Conservation (phyloP, 2,888 invertebrate genomes). For the Aleiodes alternator region DNA sequence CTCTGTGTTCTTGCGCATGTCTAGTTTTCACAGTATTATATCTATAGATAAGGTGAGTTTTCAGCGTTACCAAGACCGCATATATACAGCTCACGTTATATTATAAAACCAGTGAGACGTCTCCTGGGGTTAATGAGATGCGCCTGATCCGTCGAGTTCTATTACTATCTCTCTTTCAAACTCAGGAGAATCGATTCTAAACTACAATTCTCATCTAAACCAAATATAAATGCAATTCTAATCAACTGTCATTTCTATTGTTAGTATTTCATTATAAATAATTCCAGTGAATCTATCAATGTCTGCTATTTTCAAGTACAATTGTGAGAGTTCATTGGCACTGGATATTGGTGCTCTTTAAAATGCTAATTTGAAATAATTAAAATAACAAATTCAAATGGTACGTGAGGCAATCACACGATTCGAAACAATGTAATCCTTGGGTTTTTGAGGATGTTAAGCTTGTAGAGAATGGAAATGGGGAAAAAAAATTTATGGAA, state of each 20-base stretch:
- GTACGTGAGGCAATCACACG: constrained; percentile 64
- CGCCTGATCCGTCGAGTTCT: constrained; percentile 49
- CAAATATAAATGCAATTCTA: neutral
- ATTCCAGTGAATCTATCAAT: no score
- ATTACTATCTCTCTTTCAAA: constrained; percentile 8
- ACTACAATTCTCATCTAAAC: constrained; percentile 4
- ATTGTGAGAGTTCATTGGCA: constrained; percentile 9
- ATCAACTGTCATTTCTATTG: no score
- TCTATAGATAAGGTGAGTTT: constrained; percentile 11
- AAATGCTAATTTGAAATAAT: constrained; percentile 67
- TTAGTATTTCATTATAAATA: no score
- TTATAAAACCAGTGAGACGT: constrained; percentile 40
- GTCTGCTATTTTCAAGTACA: constrained; percentile 1
- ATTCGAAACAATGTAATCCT: constrained; percentile 51
- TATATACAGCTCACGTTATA: constrained; percentile 31
- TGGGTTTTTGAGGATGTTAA: constrained; percentile 24
- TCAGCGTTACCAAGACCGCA: constrained; percentile 20
- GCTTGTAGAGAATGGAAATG: no score
- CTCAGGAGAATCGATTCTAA: constrained; percentile 18
- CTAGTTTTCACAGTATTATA: neutral
- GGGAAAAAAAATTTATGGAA: no score
- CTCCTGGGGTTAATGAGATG: constrained; percentile 55
- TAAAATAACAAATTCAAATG: constrained; percentile 68
- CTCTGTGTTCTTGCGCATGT: constrained; percentile 29
- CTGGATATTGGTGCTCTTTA: constrained; percentile 56